These are phyloP conservation scores for Microvelia longipes DNA, from an alignment of 1,140 invertebrate species.

Conservation along the genomic window DNA sequence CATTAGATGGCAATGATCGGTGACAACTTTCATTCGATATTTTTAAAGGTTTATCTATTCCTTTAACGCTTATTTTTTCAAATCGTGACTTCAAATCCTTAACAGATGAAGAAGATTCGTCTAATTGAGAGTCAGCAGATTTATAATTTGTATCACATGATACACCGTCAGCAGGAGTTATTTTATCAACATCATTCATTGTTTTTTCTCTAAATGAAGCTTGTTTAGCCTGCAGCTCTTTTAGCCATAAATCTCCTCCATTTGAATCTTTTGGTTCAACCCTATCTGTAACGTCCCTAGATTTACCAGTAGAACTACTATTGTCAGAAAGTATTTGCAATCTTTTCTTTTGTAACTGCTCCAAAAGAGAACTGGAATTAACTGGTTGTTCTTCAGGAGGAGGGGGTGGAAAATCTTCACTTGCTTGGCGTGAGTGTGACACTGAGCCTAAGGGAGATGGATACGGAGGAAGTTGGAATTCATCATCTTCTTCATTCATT, in stretches of 20 bases:
- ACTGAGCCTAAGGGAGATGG: conserved; percentile 53
- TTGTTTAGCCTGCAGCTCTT: conserved; percentile 62
- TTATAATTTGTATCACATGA: neutral
- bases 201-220: conserved; percentile 26
- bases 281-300: conserved; percentile 23
- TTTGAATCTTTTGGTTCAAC: conserved; percentile 23
- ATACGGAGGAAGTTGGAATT: conserved; percentile 53
- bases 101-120: conserved; percentile 31
- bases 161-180: neutral
- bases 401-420: conserved; percentile 76
- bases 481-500: conserved; percentile 26
- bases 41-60: conserved; percentile 11
- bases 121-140: neutral
- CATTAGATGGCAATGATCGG: neutral
- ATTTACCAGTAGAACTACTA: neutral
- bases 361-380: conserved; percentile 41
- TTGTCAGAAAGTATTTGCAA: conserved; percentile 39
- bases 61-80: conserved; percentile 42
- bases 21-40: neutral
- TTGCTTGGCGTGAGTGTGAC: conserved; percentile 64
- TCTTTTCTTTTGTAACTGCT: conserved; percentile 58
- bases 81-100: conserved; percentile 69
- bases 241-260: conserved; percentile 49
- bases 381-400: conserved; percentile 44
- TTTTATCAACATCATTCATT: neutral